Evolutionary conservation across 2,113 vertebrate species (phyloP).

Genomic region (Trinectes maculatus): DNA sequence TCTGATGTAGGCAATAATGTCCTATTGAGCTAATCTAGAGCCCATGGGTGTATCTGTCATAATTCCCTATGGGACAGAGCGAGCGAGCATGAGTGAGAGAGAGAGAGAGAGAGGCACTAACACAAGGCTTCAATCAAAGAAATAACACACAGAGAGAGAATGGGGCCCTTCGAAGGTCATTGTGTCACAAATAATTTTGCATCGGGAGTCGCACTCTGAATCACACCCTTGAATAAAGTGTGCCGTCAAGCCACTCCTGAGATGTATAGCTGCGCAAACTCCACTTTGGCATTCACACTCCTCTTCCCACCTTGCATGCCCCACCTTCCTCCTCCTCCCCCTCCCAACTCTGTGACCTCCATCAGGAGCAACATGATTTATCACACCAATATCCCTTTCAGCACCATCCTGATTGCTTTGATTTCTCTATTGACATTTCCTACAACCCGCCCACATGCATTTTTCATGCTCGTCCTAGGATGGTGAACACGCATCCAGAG

Average conservation of each 20-base stretch:
- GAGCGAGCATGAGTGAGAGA: slow-evolving; percentile 24
- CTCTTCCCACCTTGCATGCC: slow-evolving; percentile 6
- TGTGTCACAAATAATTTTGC: slow-evolving; percentile 64
- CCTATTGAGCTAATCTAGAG: slow-evolving; percentile 63
- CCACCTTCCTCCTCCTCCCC: slow-evolving; percentile 8
- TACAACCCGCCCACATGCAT: slow-evolving; percentile 57
- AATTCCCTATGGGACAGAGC: slow-evolving; percentile 59
- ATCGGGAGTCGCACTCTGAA: slow-evolving; percentile 61
- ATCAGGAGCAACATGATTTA: slow-evolving; percentile 71
- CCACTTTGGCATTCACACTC: slow-evolving; percentile 26
- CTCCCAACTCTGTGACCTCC: slow-evolving; percentile 48
- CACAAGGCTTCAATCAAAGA: slow-evolving; percentile 64
- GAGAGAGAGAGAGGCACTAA: slow-evolving; percentile 40
- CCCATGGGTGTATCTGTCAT: slow-evolving; percentile 63
- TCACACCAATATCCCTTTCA: slow-evolving; percentile 68
- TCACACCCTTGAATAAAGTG: slow-evolving; percentile 65
- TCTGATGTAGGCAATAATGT: slow-evolving; percentile 65
- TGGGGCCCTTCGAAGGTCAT: slow-evolving; percentile 56
- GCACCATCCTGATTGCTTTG: slow-evolving; percentile 66
- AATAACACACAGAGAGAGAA: slow-evolving; percentile 52
- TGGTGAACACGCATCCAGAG: slow-evolving; percentile 19
- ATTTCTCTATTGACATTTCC: slow-evolving; percentile 77
- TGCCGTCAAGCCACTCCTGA: slow-evolving; percentile 38
- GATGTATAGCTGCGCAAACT: slow-evolving; percentile 41
- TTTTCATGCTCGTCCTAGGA: slow-evolving; percentile 56